Conservation (phyloP, 2,113 vertebrate genomes). For the Scartelaos histophorus region DNA sequence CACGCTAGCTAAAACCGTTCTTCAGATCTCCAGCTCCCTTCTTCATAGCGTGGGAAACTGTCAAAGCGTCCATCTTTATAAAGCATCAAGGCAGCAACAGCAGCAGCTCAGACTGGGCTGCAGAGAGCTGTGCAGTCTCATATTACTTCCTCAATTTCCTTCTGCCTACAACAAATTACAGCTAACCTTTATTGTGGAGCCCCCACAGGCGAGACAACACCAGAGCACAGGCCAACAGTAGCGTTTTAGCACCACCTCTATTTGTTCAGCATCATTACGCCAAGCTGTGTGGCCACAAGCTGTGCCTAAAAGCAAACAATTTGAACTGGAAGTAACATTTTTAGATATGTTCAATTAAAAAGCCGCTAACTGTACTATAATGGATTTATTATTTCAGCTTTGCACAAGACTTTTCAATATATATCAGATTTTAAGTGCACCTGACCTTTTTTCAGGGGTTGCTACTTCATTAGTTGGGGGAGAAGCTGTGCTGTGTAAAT, state of each 20-base stretch:
- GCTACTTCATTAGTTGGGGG: not conserved
- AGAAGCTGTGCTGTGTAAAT: not conserved
- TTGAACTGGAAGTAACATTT: not conserved
- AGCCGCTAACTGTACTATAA: no score
- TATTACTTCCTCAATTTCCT: constrained; percentile 2
- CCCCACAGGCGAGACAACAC: constrained; percentile 7
- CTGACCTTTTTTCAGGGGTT: not conserved
- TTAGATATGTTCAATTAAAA: not conserved
- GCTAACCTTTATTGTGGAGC: constrained; percentile 1
- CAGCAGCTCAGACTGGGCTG: not conserved
- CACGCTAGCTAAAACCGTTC: not conserved
- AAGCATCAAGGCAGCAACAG: not conserved
- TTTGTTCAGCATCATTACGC: constrained; percentile 35
- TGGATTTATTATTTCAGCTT: not conserved
- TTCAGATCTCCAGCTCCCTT: not conserved
- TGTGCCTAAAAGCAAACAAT: not conserved
- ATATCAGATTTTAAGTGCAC: not conserved
- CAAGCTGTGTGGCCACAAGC: constrained; percentile 5
- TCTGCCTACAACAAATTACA: constrained; percentile 12
- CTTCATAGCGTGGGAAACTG: constrained; percentile 2
- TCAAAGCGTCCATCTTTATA: constrained; percentile 2
- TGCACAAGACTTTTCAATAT: not conserved
- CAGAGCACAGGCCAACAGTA: constrained; percentile 1
- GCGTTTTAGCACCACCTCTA: constrained; percentile 7
- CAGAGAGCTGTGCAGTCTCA: not conserved